Base-by-base conservation (phyloP, 2,888 invertebrate genomes). In the Pseudolycoriella hygida region DNA sequence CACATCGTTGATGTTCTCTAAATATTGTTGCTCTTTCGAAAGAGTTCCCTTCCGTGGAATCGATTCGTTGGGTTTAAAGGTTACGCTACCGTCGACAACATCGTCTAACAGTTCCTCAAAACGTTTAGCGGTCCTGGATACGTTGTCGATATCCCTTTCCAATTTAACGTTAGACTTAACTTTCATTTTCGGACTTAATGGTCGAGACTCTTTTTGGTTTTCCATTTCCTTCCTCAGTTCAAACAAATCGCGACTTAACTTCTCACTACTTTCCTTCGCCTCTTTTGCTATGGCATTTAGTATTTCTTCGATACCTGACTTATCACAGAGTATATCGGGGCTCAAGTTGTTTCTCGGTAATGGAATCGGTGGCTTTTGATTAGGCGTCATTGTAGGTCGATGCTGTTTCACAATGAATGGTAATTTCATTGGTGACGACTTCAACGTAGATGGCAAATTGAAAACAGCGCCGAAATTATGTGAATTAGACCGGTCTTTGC, bases 261-360 rank as follows among this genome's bases (percentile, higher is more conserved):
- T 74, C 51, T 78, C 77, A 56, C 79, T 80, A 40, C 80, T 79
- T 56, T 80, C 79, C 65, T 77, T 74, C 12, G 82, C 80, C 69
- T 84, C 83, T 56, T 74, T 74, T 11, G 81, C 81, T 48, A 84
- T 69, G 58, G 78, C 76, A 54, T 78, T 76, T 43, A 84, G 65
- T 32, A 82, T 72, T 56, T 82, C 80, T 59, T 82, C 80, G 59
- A 82, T 63, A 48, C 70, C 67, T 62, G 62, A 68, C 65, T 60
- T 72, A 67, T 61, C 67, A 62, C 49, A 68, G 64, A 51, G 64
- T 58, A 63, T 69, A 53, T 66, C 72, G 54, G 59, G 74, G 57
- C 65, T 61, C 0, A 60, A 43, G 37, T 60, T 60, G 43, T 56
- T 62, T 1, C 74, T 68, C 51, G 70, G 69, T 53, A 71, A 67